A percentile compares a stretch with the other conserved stretches of the same genome.
These are phyloP conservation scores for Metopia argyrocephala DNA, from an alignment of 2,888 invertebrate genomes.

Conservation along the genomic window DNA sequence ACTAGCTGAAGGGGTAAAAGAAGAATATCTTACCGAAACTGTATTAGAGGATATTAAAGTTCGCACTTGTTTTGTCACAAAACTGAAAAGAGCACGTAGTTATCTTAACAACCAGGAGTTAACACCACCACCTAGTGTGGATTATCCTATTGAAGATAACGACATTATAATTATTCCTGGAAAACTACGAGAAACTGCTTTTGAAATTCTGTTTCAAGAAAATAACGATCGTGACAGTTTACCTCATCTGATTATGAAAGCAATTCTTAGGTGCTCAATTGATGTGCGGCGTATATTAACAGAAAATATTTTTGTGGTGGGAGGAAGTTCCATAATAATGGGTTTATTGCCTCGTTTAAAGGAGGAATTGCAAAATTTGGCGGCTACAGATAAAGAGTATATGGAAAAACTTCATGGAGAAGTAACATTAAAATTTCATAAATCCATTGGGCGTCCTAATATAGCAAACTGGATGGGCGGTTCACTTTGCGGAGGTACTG, in stretches of 20 bases:
- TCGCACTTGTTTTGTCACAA: slow-evolving; percentile 92
- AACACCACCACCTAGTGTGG: slow-evolving; percentile 81
- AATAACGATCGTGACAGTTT: slow-evolving; percentile 90
- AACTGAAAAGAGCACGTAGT: slow-evolving; percentile 83
- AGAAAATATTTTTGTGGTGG: slow-evolving; percentile 90
- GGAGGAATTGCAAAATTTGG: slow-evolving; percentile 85
- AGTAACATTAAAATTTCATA: slow-evolving; percentile 87
- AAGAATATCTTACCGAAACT: slow-evolving; percentile 79
- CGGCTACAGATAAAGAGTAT: slow-evolving; percentile 82
- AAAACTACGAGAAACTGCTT: slow-evolving; percentile 87
- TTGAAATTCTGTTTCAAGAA: slow-evolving; percentile 91
- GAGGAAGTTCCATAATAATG: slow-evolving; percentile 90
- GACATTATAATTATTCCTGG: slow-evolving; percentile 84
- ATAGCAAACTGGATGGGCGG: slow-evolving; percentile 93
- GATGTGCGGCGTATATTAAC: slow-evolving; percentile 89
- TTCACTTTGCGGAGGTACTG: slow-evolving; percentile 88
- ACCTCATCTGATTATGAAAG: slow-evolving; percentile 90
- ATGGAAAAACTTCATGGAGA: slow-evolving; percentile 80
- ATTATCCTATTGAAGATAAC: slow-evolving; percentile 84
- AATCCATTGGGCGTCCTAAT: slow-evolving; percentile 88
- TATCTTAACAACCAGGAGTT: slow-evolving; percentile 76
- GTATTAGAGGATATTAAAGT: slow-evolving; percentile 89
- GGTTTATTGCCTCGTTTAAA: slow-evolving; percentile 90
- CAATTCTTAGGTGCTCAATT: slow-evolving; percentile 88
- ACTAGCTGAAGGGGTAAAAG: slow-evolving; percentile 78